Base-by-base conservation (phyloP, 2,888 invertebrate species). In the Anarsia innoxiella region DNA sequence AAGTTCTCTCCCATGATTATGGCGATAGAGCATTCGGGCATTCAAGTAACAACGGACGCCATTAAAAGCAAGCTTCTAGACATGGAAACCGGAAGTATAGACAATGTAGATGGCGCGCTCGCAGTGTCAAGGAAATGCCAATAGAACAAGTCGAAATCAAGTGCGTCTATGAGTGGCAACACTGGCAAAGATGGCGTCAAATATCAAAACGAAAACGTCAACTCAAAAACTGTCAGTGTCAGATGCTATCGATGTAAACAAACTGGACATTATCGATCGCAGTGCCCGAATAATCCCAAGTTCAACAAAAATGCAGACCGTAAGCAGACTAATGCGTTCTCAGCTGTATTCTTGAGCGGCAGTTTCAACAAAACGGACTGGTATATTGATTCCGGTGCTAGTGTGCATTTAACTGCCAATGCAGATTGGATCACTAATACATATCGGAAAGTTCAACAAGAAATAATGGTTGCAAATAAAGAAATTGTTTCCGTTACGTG, bases 391-490 rank as follows among this genome's bases (percentile, higher is more conserved):
- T 37, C 33, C 1, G 44, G 44, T 3, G 42, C 47, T 15, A 44
- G 42, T 14, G 31, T 30, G 9, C 44, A 46, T 12, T 25, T 46
- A 10, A 39, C 37, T 9, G 23, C 44, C 6, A 40, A 46, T 11
- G 26, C 32, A 42, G 14, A 36, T 14, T 39, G 38, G 42, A 19
- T 45, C 8, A 33, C 1, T 15, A 33, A 25, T 33, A 2, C 13
- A 2, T 13, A 9, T 8, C 10, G 16, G 4, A 2, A 23, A 12
- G 4, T 15, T 4, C 15, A 40, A 19, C 28, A 39, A 32, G 43
- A 43, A 37, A 44, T 48, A 26, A 12, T 34, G 11, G 40, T 49
- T 32, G 49, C 42, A 12, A 44, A 47, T 16, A 37, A 29, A 34
- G 36, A 38, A 28, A 40, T 26, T 12, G 23, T 42, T 13, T 23